phyloP scores from a whole-genome alignment of 2,888 invertebrate genomes.

The Sphaerophoria rueppellii region DNA sequence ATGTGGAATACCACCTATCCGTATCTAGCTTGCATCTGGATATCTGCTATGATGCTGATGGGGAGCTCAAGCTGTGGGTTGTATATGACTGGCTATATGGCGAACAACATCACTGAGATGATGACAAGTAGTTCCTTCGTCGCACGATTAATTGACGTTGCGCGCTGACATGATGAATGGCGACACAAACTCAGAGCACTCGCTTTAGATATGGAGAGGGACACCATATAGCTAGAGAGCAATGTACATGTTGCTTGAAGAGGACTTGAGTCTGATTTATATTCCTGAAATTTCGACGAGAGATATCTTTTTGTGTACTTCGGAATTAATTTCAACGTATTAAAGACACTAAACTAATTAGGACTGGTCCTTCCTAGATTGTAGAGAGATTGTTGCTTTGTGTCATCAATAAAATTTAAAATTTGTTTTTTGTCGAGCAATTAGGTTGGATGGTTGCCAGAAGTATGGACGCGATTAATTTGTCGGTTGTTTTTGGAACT shows the following conservation, averaged over 20 bases:
- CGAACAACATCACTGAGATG: conserved; percentile 67
- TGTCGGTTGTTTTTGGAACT: not conserved
- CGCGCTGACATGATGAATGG: conserved; percentile 73
- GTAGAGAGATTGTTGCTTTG: not conserved
- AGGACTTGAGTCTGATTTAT: conserved; percentile 52
- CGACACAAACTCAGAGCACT: conserved; percentile 62
- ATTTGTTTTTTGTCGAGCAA: conserved; percentile 51
- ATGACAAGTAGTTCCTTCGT: conserved; percentile 71
- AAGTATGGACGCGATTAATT: not conserved
- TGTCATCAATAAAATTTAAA: conserved; percentile 52
- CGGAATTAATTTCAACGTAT: conserved; percentile 51
- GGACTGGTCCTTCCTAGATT: not conserved
- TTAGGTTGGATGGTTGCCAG: conserved; percentile 55
- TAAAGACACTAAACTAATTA: conserved; percentile 60
- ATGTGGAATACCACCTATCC: conserved; percentile 33
- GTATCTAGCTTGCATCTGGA: conserved; percentile 28
- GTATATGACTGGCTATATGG: conserved; percentile 37
- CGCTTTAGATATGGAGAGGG: conserved; percentile 31
- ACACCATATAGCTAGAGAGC: not conserved
- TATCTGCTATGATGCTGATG: not conserved
- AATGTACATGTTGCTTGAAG: not conserved
- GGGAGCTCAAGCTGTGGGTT: conserved; percentile 27
- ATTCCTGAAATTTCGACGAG: conserved; percentile 31
- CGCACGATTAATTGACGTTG: conserved; percentile 72
- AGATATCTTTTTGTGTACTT: conserved; percentile 1